Conservation (phyloP, 2,797 vertebrate genomes). For the Emys orbicularis region DNA sequence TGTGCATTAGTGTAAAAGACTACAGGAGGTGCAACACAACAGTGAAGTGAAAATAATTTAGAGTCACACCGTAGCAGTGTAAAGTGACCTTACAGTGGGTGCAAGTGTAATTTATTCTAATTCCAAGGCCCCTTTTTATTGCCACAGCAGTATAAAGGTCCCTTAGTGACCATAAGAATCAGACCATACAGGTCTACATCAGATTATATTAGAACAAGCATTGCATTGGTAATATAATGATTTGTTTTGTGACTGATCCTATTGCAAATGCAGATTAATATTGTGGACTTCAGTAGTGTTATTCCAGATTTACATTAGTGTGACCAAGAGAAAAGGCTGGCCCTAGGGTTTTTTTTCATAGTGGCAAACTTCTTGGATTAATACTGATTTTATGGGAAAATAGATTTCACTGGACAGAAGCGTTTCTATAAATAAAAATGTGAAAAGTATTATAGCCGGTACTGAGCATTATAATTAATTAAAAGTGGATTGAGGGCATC, state of each 20-base stretch:
- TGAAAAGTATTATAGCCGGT: background rate
- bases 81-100: background rate
- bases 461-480: background rate
- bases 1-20: background rate
- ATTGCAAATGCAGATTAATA: background rate
- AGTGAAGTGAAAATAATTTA: background rate
- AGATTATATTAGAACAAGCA: background rate
- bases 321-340: background rate
- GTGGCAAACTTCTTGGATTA: background rate
- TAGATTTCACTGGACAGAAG: background rate
- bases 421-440: background rate
- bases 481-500: background rate
- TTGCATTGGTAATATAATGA: background rate
- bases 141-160: background rate
- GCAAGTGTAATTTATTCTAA: background rate
- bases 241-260: background rate
- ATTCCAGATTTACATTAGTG: background rate
- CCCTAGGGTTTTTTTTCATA: background rate
- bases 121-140: background rate
- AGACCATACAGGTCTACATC: background rate
- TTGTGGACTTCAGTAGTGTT: background rate
- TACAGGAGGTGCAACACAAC: background rate
- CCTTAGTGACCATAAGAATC: background rate
- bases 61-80: background rate
- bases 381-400: background rate